Evolutionary conservation across 2,888 invertebrate genomes (phyloP).

Genomic region (Cataglyphis rosenhaueri): DNA sequence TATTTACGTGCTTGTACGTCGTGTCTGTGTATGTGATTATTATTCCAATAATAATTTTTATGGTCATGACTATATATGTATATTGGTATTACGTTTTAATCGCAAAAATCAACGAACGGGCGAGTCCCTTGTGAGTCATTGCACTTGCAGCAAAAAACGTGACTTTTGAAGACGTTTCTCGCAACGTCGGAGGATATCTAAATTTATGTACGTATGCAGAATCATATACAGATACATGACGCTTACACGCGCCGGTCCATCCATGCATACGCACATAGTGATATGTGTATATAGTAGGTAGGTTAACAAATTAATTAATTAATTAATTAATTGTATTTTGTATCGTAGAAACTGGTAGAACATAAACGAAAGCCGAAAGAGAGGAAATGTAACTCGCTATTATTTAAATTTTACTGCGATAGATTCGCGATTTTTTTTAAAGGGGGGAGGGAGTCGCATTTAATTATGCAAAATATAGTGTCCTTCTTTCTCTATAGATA

Average conservation of each 20-base stretch:
- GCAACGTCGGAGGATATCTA: conserved; percentile 57
- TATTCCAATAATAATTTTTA: conserved; percentile 21
- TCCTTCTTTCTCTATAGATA: not conserved
- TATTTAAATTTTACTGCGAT: conserved; percentile 30
- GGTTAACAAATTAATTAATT: conserved; percentile 82
- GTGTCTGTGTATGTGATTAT: conserved; percentile 53
- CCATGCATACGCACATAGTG: conserved; percentile 83
- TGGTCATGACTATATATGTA: conserved; percentile 1
- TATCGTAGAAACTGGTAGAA: conserved; percentile 70
- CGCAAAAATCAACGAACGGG: conserved; percentile 7
- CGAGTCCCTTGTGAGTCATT: not conserved
- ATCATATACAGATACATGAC: conserved; percentile 71
- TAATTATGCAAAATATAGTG: not conserved
- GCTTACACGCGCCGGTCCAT: conserved; percentile 77
- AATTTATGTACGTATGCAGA: conserved; percentile 80
- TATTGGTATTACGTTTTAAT: conserved; percentile 16
- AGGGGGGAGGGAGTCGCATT: not conserved
- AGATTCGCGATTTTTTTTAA: not conserved
- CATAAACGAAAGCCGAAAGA: conserved; percentile 8
- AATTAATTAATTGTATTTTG: conserved; percentile 85
- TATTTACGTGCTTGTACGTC: conserved; percentile 43
- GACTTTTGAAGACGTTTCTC: conserved; percentile 51
- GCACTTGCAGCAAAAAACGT: conserved; percentile 2
- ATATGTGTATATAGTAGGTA: conserved; percentile 85
- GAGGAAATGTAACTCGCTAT: conserved; percentile 30